Percentiles rank a stretch among this genome's conserved stretches.
phyloP scores from a whole-genome alignment of 2,797 vertebrate genomes.

The Smutsia gigantea region DNA sequence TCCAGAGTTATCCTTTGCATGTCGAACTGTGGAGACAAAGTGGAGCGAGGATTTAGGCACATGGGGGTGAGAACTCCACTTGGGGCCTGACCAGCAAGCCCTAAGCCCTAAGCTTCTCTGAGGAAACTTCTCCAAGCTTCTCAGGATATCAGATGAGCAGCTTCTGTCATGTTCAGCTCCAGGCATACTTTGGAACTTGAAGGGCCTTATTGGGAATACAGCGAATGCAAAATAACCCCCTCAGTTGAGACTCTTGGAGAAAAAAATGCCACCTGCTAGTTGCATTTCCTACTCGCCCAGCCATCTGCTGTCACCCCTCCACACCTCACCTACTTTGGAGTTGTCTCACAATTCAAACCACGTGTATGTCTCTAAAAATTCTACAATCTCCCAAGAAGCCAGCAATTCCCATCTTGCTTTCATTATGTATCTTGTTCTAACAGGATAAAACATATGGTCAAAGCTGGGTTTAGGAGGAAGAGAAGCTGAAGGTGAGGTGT shows the following conservation, averaged over 20 bases:
- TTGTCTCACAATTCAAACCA: background rate
- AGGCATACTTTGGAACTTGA: background rate
- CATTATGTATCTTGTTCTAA: background rate
- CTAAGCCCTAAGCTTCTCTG: background rate
- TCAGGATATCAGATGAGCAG: background rate
- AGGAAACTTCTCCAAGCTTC: background rate
- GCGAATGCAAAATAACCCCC: background rate
- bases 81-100: background rate
- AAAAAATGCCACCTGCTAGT: background rate
- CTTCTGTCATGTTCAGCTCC: background rate
- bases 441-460: background rate
- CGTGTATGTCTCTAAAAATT: background rate
- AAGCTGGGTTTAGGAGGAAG: background rate
- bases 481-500: background rate
- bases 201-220: background rate
- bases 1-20: slow-evolving; percentile 99
- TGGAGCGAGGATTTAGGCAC: background rate
- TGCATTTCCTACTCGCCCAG: background rate
- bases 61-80: rapidly evolving
- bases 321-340: background rate
- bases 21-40: slow-evolving; percentile 92
- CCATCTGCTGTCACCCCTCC: slow-evolving; percentile 36
- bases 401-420: background rate
- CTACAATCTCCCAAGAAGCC: background rate
- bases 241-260: background rate